These are phyloP conservation scores for Chaetoderma sp. DNA, from an alignment of 2,888 invertebrate genomes.

Conservation along the genomic window DNA sequence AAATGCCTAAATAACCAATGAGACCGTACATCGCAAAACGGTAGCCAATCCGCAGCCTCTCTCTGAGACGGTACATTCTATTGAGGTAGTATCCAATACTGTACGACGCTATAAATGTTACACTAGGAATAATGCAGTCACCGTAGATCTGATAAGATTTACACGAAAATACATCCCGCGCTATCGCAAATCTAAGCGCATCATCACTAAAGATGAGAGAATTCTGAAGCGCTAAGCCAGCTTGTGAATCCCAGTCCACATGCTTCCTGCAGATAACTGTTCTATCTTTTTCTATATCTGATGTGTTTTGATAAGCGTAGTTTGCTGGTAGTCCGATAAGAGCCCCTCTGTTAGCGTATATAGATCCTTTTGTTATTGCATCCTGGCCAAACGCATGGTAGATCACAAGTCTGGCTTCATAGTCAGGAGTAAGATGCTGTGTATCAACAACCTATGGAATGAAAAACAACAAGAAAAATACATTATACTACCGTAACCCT, in stretches of 20 bases:
- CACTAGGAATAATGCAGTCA: constrained; percentile 74
- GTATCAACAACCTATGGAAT: constrained; percentile 24
- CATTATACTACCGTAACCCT: too few species aligned
- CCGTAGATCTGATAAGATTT: constrained; percentile 75
- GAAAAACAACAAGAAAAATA: not conserved
- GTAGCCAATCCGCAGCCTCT: constrained; percentile 71
- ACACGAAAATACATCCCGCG: constrained; percentile 79
- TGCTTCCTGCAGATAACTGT: constrained; percentile 72
- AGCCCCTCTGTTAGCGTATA: constrained; percentile 74
- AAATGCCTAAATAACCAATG: constrained; percentile 74
- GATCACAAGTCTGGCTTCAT: constrained; percentile 65
- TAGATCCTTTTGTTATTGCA: constrained; percentile 78
- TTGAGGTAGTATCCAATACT: constrained; percentile 73
- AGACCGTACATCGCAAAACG: constrained; percentile 74
- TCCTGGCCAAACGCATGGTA: constrained; percentile 83
- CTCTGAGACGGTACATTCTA: constrained; percentile 72
- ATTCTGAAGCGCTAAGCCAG: constrained; percentile 76
- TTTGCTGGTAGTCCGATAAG: constrained; percentile 81
- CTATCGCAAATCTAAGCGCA: constrained; percentile 85
- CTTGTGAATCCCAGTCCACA: constrained; percentile 77
- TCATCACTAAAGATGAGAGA: constrained; percentile 81
- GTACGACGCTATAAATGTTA: constrained; percentile 56
- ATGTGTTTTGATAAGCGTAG: constrained; percentile 75
- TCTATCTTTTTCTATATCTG: constrained; percentile 74
- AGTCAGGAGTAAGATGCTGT: constrained; percentile 21